Base-by-base conservation (phyloP, 2,113 vertebrate genomes). In the Vulpes lagopus region DNA sequence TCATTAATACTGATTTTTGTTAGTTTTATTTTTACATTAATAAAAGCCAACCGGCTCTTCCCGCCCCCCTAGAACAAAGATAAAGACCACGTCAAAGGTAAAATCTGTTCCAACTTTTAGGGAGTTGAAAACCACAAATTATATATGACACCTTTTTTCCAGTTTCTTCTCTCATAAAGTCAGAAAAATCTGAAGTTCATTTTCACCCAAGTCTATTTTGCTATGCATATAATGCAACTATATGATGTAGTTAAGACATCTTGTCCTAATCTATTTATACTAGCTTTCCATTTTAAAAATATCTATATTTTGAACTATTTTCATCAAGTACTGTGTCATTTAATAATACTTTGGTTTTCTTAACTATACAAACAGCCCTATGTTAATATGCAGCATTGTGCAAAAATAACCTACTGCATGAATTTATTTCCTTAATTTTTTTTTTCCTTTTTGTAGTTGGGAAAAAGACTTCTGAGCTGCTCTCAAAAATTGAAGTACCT, bases 391-490 rank as follows among this genome's bases (percentile, higher is more conserved):
- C 2, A 83, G 6, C 12, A 19, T 67, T 69, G 25, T 79, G 1
- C 17, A 94, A 16, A 86, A 93, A 83, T 95, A 94, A 86, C 22
- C 5, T 95, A 91, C 14, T 55, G 9, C 2, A 14, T 57, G 25
- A 89, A 73, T 14, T 65, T 89, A 9, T 86, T 96, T 38, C 38
- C 74, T 85, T 82, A 96, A 92, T 73, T 83, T 17, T 73, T 82
- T 20, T 90, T 93, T 69, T 62, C 0, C 60, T 49, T 55, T 64
- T 78, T 3, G 4, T 43, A 67, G 9, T 60, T 81, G 17, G 9
- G 5, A 53, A 60, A 84, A 94, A 94, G 7, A 57, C 0, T 5
- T 59, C 6, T n/a, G 9, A 81, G 38, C 16, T 93, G 22, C n/a
- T 76, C 8, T 80, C 57, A 57, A 80, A 96, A 55, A 11, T 64